Evolutionary conservation across 2,113 vertebrate genomes (phyloP).

Genomic region (Chionis minor): DNA sequence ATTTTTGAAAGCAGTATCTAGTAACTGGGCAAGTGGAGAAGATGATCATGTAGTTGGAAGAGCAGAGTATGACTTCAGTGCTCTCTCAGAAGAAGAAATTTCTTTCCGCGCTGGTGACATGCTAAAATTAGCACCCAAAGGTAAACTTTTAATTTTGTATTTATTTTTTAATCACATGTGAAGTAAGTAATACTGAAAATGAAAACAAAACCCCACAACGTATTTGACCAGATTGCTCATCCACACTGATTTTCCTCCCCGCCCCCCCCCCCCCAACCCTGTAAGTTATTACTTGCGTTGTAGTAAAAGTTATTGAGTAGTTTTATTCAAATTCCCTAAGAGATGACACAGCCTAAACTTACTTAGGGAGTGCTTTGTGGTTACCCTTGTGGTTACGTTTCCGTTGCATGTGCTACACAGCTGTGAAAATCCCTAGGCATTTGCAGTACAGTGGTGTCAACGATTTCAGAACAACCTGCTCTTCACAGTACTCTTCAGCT

Average conservation of each 20-base stretch:
- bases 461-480: background rate
- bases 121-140: constrained; percentile 94
- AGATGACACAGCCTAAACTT: background rate
- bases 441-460: background rate
- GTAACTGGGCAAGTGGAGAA: constrained; percentile 91
- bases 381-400: background rate
- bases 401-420: background rate
- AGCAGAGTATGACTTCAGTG: constrained; percentile 92
- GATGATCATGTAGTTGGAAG: constrained; percentile 94
- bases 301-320: background rate
- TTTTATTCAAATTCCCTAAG: background rate
- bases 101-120: constrained; percentile 91
- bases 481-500: background rate
- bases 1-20: constrained; percentile 52
- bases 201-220: background rate
- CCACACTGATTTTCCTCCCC: background rate
- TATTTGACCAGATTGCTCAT: background rate
- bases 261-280: too few species aligned
- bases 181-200: background rate
- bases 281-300: background rate
- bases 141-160: constrained; percentile 62
- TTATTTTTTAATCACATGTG: background rate
- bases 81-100: constrained; percentile 92
- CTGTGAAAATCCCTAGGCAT: background rate
- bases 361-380: background rate